Evolutionary conservation across 2,797 vertebrate genomes (phyloP), one percentile per base, ranked within the genome.

Genomic region (Malacoctenus gilli): DNA sequence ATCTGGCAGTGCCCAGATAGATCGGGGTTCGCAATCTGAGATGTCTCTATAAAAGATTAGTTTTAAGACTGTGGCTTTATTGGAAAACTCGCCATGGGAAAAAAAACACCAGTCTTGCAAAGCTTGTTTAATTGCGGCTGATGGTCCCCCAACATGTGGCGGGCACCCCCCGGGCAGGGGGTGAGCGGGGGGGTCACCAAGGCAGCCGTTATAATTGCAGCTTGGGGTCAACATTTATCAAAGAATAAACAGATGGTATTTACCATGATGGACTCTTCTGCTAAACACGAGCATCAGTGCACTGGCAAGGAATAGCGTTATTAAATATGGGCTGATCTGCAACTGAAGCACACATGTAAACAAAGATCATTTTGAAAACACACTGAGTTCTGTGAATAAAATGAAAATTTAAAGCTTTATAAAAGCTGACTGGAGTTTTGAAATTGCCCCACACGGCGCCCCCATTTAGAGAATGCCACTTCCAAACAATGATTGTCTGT

Each of bases 11-110:
- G 35, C 25, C 59, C 35, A 52, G 22, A 53, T 43, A 68, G 56
- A 72, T 62, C 65, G 15, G 43, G 50, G 40, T 54, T 47, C 44
- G 48, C 41, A 53, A 67, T 58, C 51, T 44, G 15, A 48, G 30
- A 28, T 34, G 39, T 51, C 20, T 40, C 39, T 25, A 4, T 56
- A 23, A 59, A 51, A 51, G 25, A 66, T 43, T 31, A 18, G 9
- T 37, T 66, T 59, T 42, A 59, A 72, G n/a, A 38, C 50, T 10
- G 60, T 48, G 57, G 39, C 36, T 63, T 64, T 57, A 67, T 49
- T 61, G 8, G 22, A 60, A 60, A 75, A 52, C 16, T 57, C 48
- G 13, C 10, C 14, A 12, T 47, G 39, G 23, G 53, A 54, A 59
- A 37, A 40, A 31, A 18, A 52, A 1, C 10, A 10, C 30, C n/a